These are phyloP conservation scores for Caenorhabditis wallacei DNA, from an alignment of 2,888 invertebrate species.

Conservation along the genomic window DNA sequence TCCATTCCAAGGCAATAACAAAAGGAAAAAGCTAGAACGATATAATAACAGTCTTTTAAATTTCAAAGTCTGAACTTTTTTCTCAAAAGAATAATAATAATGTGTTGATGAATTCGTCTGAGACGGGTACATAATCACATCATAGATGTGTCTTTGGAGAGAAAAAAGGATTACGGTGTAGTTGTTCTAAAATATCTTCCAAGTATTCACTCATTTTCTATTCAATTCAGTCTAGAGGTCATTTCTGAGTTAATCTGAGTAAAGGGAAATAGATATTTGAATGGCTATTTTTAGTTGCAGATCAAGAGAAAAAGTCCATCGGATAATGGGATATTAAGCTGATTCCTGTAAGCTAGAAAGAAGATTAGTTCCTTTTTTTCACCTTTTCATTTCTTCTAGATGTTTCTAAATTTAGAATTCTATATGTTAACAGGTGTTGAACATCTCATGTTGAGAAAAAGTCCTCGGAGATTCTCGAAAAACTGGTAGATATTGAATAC, in stretches of 20 bases:
- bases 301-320: not conserved
- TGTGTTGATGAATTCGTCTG: conserved; percentile 3
- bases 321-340: not conserved
- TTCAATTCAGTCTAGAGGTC: not conserved
- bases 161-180: not conserved
- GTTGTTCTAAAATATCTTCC: not conserved
- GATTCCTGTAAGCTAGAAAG: not conserved
- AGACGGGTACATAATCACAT: conserved; percentile 13
- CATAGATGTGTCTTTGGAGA: conserved; percentile 19
- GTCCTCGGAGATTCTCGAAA: too few relatives aligned
- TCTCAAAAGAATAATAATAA: not conserved
- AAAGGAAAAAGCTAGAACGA: not conserved
- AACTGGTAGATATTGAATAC: too few relatives aligned
- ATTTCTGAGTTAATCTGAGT: not conserved
- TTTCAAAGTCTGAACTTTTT: not conserved
- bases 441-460: too few relatives aligned
- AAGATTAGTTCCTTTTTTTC: conserved; percentile 15
- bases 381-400: not conserved
- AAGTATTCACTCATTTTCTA: not conserved
- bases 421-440: not conserved
- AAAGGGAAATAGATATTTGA: not conserved
- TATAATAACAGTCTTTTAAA: not conserved
- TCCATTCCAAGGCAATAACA: not conserved
- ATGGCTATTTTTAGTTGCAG: conserved; percentile 2
- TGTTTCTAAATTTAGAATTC: not conserved